Evolutionary conservation across 1,140 invertebrate genomes (phyloP).

Genomic region (Pristionchus pacificus): DNA sequence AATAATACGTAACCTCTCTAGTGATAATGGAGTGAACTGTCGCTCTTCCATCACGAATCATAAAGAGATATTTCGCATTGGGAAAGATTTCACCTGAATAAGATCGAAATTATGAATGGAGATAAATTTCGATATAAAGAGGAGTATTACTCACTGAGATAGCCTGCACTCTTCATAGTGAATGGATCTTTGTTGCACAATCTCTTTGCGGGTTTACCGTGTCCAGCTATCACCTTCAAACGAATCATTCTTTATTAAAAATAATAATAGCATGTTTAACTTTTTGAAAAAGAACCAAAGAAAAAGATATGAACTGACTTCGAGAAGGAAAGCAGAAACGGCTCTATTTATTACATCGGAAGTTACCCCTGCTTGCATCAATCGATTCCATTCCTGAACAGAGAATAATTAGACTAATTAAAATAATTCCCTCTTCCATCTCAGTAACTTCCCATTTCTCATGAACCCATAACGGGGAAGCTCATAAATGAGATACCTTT

Average conservation of each 20-base stretch:
- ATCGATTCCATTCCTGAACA: conserved; percentile 64
- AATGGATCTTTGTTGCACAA: conserved; percentile 98
- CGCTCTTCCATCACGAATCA: conserved; percentile 93
- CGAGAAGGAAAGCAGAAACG: conserved; percentile 89
- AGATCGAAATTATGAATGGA: too few species aligned
- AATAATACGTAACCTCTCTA: not conserved
- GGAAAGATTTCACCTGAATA: conserved; percentile 70
- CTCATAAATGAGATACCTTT: conserved; percentile 61
- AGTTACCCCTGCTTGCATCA: conserved; percentile 88
- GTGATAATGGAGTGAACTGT: conserved; percentile 91
- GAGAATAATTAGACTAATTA: too few species aligned
- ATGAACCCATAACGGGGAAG: too few species aligned
- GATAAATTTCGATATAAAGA: too few species aligned
- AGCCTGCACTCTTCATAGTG: conserved; percentile 87
- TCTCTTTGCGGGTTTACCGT: conserved; percentile 81
- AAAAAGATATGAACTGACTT: conserved; percentile 60
- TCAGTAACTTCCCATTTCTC: too few species aligned
- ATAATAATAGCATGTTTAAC: conserved; percentile 1
- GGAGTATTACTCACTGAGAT: too few species aligned
- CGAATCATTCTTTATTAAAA: too few species aligned
- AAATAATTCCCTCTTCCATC: too few species aligned
- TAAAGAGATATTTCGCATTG: conserved; percentile 87
- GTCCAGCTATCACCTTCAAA: conserved; percentile 81
- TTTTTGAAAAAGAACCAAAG: not conserved
- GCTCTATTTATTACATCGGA: conserved; percentile 87